Base-by-base conservation (phyloP, 2,888 invertebrate genomes). In the Pilophorus perplexus region DNA sequence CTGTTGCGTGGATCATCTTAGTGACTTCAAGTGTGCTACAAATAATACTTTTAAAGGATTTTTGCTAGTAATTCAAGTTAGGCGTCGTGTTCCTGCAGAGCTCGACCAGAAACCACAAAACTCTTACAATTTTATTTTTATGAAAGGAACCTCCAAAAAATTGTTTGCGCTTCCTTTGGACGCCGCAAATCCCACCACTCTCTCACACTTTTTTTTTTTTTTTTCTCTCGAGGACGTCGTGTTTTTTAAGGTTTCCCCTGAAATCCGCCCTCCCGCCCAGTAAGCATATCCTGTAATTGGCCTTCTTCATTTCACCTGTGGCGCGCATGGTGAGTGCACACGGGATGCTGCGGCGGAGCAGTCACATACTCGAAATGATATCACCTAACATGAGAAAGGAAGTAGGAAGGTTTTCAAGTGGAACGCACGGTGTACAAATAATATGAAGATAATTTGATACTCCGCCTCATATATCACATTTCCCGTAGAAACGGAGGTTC, bases 311-410 rank as follows among this genome's bases (percentile, higher is more conserved):
- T 42, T 33, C 33, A 33, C 33, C 33, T 33, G 33, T 33, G 10
- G 8, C 33, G 33, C 33, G n/a, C 42, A 42, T 14, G 16, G 42
- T 42, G 16, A 55, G 22, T 38, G 55, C 22, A 55, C 33, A 55
- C 55, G 55, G n/a, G 55, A 55, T 55, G 55, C 55, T 55, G 55
- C 55, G 55, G 37, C 38, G 33, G 23, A 22, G 16, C 27, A 22
- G 38, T 22, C 22, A n/a, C 16, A n/a, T 14, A n/a, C 38, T 18
- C 37, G 2, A n/a, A n/a, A n/a, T 18, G 18, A 22, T 55, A 55
- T 55, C 55, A 55, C 55, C 55, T 55, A 37, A 55, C 55, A 55
- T 55, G 55, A 55, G 55, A 55, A 55, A 55, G 55, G 55, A 55
- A 55, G 42, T 42, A 42, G 55, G 38, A 28, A 27, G 37, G 28